Evolutionary conservation across 2,888 invertebrate species (phyloP).

Genomic region (Belgica antarctica): DNA sequence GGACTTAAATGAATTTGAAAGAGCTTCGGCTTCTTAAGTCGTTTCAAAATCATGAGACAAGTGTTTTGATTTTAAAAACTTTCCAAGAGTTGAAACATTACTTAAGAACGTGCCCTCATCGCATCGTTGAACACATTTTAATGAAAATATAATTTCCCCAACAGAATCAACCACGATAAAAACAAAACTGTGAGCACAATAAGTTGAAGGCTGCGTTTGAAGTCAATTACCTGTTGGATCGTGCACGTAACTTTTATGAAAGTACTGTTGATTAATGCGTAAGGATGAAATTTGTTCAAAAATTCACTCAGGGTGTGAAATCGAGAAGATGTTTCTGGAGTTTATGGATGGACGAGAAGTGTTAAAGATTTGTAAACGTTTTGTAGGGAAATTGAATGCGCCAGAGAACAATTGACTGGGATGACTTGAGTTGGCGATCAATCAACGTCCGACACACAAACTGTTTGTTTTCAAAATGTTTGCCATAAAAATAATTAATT

Average conservation of each 20-base stretch:
- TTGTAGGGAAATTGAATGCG: too few relatives aligned
- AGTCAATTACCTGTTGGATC: too few relatives aligned
- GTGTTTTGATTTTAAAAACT: background rate
- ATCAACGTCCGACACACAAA: background rate
- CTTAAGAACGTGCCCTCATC: too few relatives aligned
- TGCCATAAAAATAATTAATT: slow-evolving; percentile 11
- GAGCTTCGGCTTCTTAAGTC: too few relatives aligned
- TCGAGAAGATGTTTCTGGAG: background rate
- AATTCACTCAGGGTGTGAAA: slow-evolving; percentile 30
- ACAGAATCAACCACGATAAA: slow-evolving; percentile 37
- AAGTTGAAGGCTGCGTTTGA: slow-evolving; percentile 26
- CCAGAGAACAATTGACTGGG: too few relatives aligned
- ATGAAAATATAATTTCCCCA: too few relatives aligned
- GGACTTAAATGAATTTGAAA: background rate
- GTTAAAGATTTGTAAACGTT: background rate
- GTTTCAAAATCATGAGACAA: background rate
- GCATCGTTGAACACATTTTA: too few relatives aligned
- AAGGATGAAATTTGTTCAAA: background rate
- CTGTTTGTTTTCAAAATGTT: background rate
- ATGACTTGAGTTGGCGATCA: too few relatives aligned
- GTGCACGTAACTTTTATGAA: background rate
- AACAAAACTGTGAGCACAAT: slow-evolving; percentile 38
- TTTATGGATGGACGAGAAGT: slow-evolving; percentile 10
- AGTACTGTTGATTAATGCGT: slow-evolving; percentile 32
- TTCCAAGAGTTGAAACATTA: too few relatives aligned